Base-by-base conservation (phyloP, 2,113 vertebrate species). In the Choloepus hoffmanni region DNA sequence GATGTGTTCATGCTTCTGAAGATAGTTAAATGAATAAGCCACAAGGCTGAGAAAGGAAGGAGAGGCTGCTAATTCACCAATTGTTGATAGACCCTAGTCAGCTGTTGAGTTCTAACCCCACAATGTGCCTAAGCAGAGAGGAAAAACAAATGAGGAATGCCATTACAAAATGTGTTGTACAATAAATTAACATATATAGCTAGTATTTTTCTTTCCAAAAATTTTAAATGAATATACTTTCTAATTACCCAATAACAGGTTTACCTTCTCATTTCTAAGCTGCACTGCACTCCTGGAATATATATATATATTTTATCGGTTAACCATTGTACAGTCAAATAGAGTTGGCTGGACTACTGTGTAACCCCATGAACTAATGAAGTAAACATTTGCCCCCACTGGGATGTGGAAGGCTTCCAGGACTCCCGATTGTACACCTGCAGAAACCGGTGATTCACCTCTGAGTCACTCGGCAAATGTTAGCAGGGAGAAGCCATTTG, bases 301-400 rank as follows among this genome's bases (percentile, higher is more conserved):
- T 63, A 78, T 92, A 90, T 96, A 89, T 53, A 45, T 36, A 58
- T 93, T 85, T 94, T 95, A 90, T 95, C 87, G 68, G 19, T 10
- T 10, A 58, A 93, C 94, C 95, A 83, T 89, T 93, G 90, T 98
- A 92, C 78, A 97, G 96, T 98, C 97, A 98, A 90, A 98, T 96
- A 97, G 97, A 98, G 88, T 98, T 98, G 98, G 98, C 98, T 96
- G 74, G 90, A 95, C 94, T 98, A 97, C 98, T 98, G 98, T 98
- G 98, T 98, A 98, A 98, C 98, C 98, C 98, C 97, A 97, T 98
- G 98, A 99, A 98, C 98, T 98, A 98, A 98, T 98, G 98, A 98
- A 98, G 98, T 98, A 98, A 98, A 98, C 98, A 98, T 98, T 98
- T 98, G 98, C 98, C 97, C 97, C 98, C 88, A 95, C 98, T 97